A percentile compares a stretch with the other conserved stretches of the same genome.
These are phyloP conservation scores for Garrulus glandarius DNA, from an alignment of 2,797 vertebrate species.

Conservation along the genomic window DNA sequence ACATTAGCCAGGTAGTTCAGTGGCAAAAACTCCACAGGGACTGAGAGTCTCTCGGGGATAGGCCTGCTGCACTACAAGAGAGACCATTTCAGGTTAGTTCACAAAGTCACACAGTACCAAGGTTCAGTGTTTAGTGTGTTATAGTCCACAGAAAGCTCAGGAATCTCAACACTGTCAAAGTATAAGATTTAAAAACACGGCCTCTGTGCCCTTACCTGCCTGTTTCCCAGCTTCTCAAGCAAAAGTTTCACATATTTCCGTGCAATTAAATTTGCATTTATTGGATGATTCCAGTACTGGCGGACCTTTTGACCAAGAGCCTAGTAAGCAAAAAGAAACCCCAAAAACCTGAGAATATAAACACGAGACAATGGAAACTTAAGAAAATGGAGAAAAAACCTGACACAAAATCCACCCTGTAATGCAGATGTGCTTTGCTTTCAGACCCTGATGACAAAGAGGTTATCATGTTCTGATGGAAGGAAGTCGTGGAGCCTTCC, in stretches of 20 bases:
- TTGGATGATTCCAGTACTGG: constrained; percentile 74
- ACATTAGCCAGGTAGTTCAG: constrained; percentile 81
- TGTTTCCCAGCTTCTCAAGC: constrained; percentile 64
- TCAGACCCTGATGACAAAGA: background rate
- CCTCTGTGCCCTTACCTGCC: constrained; percentile 60
- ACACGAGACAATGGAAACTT: background rate
- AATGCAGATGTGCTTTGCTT: background rate
- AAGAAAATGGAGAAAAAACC: background rate
- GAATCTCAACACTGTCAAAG: background rate
- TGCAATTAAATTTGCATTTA: constrained; percentile 71
- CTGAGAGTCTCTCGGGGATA: constrained; percentile 35
- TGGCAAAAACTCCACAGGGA: constrained; percentile 77
- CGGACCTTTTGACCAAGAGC: constrained; percentile 67
- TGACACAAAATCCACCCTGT: background rate
- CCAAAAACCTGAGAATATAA: background rate
- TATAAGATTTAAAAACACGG: background rate
- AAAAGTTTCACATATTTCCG: constrained; percentile 70
- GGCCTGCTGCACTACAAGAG: constrained; percentile 64
- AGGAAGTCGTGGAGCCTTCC: background rate
- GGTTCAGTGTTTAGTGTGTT: background rate
- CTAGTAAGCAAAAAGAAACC: constrained; percentile 42
- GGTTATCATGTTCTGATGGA: background rate
- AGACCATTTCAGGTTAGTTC: background rate
- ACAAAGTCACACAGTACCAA: background rate
- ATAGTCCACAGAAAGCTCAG: background rate